Conservation (phyloP, 2,888 invertebrate genomes). For the Asteroscopus sphinx region DNA sequence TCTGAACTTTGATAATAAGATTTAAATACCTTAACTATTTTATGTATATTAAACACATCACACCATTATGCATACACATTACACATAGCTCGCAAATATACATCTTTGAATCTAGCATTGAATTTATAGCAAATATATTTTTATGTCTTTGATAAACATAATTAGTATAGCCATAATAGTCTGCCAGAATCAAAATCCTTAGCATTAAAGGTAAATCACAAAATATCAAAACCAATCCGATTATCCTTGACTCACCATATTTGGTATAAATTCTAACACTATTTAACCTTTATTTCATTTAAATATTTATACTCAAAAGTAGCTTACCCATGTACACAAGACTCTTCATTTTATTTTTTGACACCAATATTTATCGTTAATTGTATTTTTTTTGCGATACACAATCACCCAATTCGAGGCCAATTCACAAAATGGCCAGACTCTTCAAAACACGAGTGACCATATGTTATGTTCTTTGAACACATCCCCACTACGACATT, state of each 20-base stretch:
- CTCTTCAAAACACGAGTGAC: slow-evolving; percentile 30
- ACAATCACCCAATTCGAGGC: slow-evolving; percentile 46
- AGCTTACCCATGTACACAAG: slow-evolving; percentile 42
- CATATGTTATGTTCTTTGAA: slow-evolving; percentile 29
- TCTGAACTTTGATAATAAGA: too few species aligned
- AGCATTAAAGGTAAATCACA: slow-evolving; percentile 8
- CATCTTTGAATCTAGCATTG: too few species aligned
- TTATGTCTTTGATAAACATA: too few species aligned
- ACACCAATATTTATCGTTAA: slow-evolving; percentile 22
- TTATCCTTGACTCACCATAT: slow-evolving; percentile 18
- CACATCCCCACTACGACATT: slow-evolving; percentile 45
- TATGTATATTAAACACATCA: too few species aligned
- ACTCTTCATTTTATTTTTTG: slow-evolving; percentile 34
- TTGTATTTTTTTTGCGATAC: slow-evolving; percentile 10
- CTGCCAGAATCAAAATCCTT: neutral
- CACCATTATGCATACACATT: too few species aligned
- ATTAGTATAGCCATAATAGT: too few species aligned
- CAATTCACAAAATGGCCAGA: slow-evolving; percentile 40
- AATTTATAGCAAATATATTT: too few species aligned
- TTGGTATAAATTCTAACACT: too few species aligned
- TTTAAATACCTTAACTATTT: too few species aligned
- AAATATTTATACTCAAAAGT: slow-evolving; percentile 5
- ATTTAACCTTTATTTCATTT: neutral
- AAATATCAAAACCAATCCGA: neutral
- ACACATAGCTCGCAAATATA: too few species aligned